phyloP scores from a whole-genome alignment of 1,140 invertebrate genomes.

The Pogonus chalceus region DNA sequence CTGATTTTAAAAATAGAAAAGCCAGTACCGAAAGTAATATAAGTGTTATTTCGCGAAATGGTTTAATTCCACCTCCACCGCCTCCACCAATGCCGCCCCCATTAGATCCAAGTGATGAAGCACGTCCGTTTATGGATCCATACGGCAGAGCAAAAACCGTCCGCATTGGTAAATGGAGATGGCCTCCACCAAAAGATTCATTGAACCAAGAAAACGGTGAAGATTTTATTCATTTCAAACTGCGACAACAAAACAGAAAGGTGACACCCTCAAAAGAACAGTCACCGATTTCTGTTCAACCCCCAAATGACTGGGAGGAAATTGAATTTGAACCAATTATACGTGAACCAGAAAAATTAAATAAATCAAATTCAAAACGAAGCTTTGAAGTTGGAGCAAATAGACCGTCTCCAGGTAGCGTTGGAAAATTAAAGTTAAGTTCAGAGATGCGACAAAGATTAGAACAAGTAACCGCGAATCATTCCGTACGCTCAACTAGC shows the following conservation, averaged over 20 bases:
- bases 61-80: slow-evolving; percentile 58
- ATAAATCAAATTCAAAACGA: slow-evolving; percentile 30
- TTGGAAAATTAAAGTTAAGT: slow-evolving; percentile 83
- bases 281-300: slow-evolving; percentile 23
- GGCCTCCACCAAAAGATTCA: slow-evolving; percentile 83
- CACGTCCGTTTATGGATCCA: slow-evolving; percentile 74
- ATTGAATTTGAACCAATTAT: slow-evolving; percentile 30
- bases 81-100: slow-evolving; percentile 78
- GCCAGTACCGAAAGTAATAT: slow-evolving; percentile 49
- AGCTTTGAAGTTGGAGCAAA: slow-evolving; percentile 69
- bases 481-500: slow-evolving; percentile 66
- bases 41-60: slow-evolving; percentile 36
- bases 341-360: slow-evolving; percentile 22
- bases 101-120: slow-evolving; percentile 63
- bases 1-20: slow-evolving; percentile 39
- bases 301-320: slow-evolving; percentile 31
- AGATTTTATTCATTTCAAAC: slow-evolving; percentile 79
- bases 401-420: slow-evolving; percentile 70
- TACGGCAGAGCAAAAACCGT: slow-evolving; percentile 91
- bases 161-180: slow-evolving; percentile 90
- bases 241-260: slow-evolving; percentile 69
- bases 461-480: slow-evolving; percentile 79
- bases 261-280: slow-evolving; percentile 51
- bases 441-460: slow-evolving; percentile 85
- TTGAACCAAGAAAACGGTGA: slow-evolving; percentile 54